Conservation (phyloP, 1,140 invertebrate genomes). For the Drosophila hydei region DNA sequence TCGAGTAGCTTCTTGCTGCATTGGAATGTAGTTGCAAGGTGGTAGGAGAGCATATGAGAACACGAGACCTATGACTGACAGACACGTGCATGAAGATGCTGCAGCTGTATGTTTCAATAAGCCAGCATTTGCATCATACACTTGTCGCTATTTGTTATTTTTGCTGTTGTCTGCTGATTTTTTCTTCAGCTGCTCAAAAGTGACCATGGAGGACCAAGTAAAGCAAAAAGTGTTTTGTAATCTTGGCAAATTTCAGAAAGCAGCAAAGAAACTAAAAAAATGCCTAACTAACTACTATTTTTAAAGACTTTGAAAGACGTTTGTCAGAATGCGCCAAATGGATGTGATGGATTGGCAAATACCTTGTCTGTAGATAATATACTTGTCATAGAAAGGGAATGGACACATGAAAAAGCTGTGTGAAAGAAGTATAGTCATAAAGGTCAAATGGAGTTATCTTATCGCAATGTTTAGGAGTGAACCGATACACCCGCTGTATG, state of each 20-base stretch:
- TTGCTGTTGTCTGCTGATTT: too few relatives aligned
- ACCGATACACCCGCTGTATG: neutral
- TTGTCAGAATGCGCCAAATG: neutral
- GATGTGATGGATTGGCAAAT: neutral
- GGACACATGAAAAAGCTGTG: too few relatives aligned
- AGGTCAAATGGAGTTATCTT: too few relatives aligned
- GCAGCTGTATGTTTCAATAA: neutral
- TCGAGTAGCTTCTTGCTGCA: too few relatives aligned
- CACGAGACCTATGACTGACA: too few relatives aligned
- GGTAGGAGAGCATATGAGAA: too few relatives aligned
- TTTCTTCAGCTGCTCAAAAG: neutral
- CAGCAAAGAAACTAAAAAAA: neutral
- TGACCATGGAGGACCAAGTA: constrained; percentile 6
- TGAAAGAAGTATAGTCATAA: too few relatives aligned
- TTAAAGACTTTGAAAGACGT: neutral
- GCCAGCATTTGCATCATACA: too few relatives aligned
- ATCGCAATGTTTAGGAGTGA: too few relatives aligned
- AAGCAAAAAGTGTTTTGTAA: constrained; percentile 5
- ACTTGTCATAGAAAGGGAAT: too few relatives aligned
- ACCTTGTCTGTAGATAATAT: neutral
- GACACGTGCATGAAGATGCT: neutral
- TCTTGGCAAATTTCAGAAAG: constrained; percentile 1
- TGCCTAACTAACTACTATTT: neutral
- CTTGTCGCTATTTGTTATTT: too few relatives aligned
- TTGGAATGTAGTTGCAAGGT: too few relatives aligned